phyloP scores from a whole-genome alignment of 2,888 invertebrate genomes.

The Tenthredo distinguenda region DNA sequence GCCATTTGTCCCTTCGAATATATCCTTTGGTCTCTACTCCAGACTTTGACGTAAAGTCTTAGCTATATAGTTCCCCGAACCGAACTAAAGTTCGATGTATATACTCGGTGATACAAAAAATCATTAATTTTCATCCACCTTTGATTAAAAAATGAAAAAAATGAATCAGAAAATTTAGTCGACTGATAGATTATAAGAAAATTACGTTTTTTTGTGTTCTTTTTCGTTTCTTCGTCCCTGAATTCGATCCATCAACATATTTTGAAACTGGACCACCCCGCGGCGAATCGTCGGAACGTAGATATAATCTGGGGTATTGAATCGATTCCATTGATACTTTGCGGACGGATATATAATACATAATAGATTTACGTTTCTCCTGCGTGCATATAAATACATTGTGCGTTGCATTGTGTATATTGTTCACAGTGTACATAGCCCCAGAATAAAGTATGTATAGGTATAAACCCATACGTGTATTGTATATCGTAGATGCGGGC shows the following conservation, averaged over 20 bases:
- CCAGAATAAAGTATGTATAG: not conserved
- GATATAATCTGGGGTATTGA: not conserved
- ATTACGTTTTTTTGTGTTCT: not conserved
- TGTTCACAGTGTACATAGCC: not conserved
- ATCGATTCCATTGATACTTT: not conserved
- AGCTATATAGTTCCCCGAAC: not conserved
- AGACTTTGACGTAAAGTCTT: not conserved
- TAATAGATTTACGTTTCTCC: not conserved
- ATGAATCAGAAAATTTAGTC: not conserved
- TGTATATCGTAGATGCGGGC: conserved; percentile 40
- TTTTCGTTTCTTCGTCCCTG: not conserved
- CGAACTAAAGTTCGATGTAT: not conserved
- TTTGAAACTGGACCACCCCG: not conserved
- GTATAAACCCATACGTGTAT: not conserved
- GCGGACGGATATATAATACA: not conserved
- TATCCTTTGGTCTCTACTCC: not conserved
- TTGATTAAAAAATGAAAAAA: not conserved
- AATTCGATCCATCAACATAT: not conserved
- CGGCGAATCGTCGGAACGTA: not conserved
- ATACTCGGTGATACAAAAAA: not conserved
- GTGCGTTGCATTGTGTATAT: conserved; percentile 14
- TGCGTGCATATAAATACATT: not conserved
- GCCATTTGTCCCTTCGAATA: not conserved
- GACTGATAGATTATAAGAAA: not conserved
- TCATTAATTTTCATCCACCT: too few relatives aligned